Evolutionary conservation across 1,140 invertebrate species (phyloP).

Genomic region (Cydia amplana): DNA sequence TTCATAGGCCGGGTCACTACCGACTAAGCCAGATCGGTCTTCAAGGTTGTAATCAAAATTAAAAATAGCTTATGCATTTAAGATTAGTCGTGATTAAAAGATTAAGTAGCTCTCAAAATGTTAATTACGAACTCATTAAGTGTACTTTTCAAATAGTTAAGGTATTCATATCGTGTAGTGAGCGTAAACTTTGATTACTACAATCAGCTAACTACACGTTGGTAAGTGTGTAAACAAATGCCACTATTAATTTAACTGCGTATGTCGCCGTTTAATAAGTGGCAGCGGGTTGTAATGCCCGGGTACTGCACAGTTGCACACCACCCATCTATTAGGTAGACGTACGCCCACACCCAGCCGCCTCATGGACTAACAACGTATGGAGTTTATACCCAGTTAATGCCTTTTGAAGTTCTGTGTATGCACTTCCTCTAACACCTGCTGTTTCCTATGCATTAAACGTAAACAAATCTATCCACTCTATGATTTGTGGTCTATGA

Average conservation of each 20-base stretch:
- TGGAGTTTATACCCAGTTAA: not conserved
- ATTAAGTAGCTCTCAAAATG: too few species aligned
- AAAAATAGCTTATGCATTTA: too few species aligned
- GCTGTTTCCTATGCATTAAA: conserved; percentile 4
- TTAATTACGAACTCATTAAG: not conserved
- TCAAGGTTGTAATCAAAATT: too few species aligned
- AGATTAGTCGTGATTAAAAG: too few species aligned
- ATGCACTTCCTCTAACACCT: conserved; percentile 4
- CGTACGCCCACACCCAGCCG: not conserved
- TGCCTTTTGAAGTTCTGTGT: not conserved
- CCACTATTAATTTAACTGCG: not conserved
- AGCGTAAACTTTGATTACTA: not conserved
- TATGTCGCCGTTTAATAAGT: not conserved
- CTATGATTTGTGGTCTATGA: not conserved
- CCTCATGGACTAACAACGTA: not conserved
- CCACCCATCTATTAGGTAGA: not conserved
- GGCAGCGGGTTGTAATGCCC: not conserved
- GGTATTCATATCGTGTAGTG: not conserved
- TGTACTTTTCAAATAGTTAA: not conserved
- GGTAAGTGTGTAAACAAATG: not conserved
- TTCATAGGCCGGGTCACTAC: too few species aligned
- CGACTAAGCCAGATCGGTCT: too few species aligned
- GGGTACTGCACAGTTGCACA: not conserved
- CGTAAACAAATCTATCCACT: not conserved
- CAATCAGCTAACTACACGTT: not conserved